These are phyloP conservation scores for Poecilia latipinna DNA, from an alignment of 2,113 vertebrate species.

Conservation along the genomic window DNA sequence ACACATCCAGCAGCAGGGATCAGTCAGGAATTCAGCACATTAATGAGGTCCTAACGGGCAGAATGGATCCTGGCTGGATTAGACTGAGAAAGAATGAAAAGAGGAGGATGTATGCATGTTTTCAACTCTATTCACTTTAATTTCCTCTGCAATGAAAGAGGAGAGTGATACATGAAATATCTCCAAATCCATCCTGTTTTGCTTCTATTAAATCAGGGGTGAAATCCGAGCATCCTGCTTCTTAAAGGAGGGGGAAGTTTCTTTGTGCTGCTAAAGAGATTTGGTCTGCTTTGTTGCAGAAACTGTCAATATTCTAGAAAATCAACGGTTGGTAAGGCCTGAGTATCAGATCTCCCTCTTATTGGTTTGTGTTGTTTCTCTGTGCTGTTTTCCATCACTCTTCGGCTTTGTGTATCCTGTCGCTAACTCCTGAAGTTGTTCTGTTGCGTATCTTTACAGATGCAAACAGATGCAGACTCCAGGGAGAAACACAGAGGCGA, in stretches of 20 bases:
- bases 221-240: conserved; percentile 89
- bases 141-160: conserved; percentile 95
- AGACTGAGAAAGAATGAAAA: conserved; percentile 77
- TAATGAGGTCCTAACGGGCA: conserved; percentile 87
- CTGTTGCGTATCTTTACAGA: conserved; percentile 42
- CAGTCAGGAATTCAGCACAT: conserved; percentile 89
- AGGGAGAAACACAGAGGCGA: conserved; percentile 42
- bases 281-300: conserved; percentile 42
- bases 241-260: conserved; percentile 79
- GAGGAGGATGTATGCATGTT: conserved; percentile 40
- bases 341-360: conserved; percentile 62
- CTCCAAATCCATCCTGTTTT: conserved; percentile 97
- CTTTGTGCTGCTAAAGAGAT: conserved; percentile 73
- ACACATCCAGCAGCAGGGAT: conserved; percentile 79
- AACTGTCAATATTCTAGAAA: conserved; percentile 67
- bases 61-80: conserved; percentile 83
- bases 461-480: conserved; percentile 34
- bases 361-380: conserved; percentile 49
- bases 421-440: not conserved
- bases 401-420: conserved; percentile 13
- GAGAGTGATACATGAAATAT: conserved; percentile 98
- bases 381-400: conserved; percentile 10
- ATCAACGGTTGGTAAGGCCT: conserved; percentile 60
- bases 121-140: conserved; percentile 90
- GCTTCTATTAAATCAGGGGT: conserved; percentile 97